Percentiles rank a stretch among this genome's conserved stretches.
These are phyloP conservation scores for Limnephilus marmoratus DNA, from an alignment of 2,888 invertebrate species.

Conservation along the genomic window DNA sequence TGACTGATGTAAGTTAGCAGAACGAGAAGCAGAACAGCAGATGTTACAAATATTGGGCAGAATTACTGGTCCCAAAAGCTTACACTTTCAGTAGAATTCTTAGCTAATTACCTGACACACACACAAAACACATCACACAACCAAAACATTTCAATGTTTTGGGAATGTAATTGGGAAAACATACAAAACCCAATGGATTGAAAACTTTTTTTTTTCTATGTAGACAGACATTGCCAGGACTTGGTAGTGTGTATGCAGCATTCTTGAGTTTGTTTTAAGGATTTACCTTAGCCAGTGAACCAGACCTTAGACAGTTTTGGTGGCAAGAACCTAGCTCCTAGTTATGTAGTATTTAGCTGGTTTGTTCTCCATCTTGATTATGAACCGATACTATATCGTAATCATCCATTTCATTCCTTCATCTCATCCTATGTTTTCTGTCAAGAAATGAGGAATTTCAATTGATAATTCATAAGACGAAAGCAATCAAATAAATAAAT, in stretches of 20 bases:
- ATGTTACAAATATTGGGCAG: slow-evolving; percentile 52
- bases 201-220: background rate
- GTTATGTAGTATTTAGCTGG: background rate
- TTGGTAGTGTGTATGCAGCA: slow-evolving; percentile 5
- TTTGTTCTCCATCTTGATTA: slow-evolving; percentile 20
- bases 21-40: slow-evolving; percentile 64
- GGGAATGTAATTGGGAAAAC: slow-evolving; percentile 16
- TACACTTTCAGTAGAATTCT: slow-evolving; percentile 40
- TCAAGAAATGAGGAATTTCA: background rate
- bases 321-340: background rate
- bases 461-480: background rate
- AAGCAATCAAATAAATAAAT: background rate
- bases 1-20: slow-evolving; percentile 86
- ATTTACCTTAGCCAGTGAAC: background rate
- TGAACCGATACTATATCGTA: slow-evolving; percentile 20
- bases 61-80: slow-evolving; percentile 54
- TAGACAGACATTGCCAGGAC: background rate
- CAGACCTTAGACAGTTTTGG: slow-evolving; percentile 18
- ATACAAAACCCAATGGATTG: slow-evolving; percentile 18
- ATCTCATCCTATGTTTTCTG: background rate
- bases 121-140: slow-evolving; percentile 8
- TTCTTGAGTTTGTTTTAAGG: background rate
- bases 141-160: background rate
- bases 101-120: background rate
- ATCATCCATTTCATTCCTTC: slow-evolving; percentile 9